Conservation (phyloP, 2,888 invertebrate genomes). For the Eurytoma adleriae region DNA sequence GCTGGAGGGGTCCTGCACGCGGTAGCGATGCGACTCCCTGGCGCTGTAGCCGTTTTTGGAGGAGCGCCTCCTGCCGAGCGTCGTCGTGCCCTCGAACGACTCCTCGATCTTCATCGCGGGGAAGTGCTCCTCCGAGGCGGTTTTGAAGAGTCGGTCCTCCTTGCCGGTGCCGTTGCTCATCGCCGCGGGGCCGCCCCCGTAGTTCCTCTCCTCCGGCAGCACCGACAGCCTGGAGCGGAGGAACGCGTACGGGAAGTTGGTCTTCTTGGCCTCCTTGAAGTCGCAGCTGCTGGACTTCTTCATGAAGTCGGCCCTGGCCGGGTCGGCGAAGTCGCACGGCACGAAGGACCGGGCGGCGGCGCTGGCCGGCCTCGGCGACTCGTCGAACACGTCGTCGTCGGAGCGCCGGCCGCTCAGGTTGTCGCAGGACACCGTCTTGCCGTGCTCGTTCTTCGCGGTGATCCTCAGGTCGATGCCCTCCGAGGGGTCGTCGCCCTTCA, state of each 20-base stretch:
- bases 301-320: slow-evolving; percentile 62
- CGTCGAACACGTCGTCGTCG: slow-evolving; percentile 62
- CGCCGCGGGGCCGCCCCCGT: slow-evolving; percentile 79
- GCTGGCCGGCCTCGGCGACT: slow-evolving; percentile 47
- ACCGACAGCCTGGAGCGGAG: slow-evolving; percentile 86
- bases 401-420: slow-evolving; percentile 63
- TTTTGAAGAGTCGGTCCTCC: slow-evolving; percentile 78
- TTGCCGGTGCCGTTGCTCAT: slow-evolving; percentile 72
- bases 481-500: slow-evolving; percentile 89
- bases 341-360: slow-evolving; percentile 61
- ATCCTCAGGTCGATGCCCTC: slow-evolving; percentile 84
- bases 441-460: slow-evolving; percentile 66
- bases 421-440: slow-evolving; percentile 73
- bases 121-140: slow-evolving; percentile 81
- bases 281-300: slow-evolving; percentile 73
- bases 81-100: slow-evolving; percentile 71
- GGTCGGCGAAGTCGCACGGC: slow-evolving; percentile 67
- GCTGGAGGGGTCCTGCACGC: slow-evolving; percentile 60
- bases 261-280: slow-evolving; percentile 77
- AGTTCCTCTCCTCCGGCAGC: slow-evolving; percentile 83
- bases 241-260: slow-evolving; percentile 87
- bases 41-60: slow-evolving; percentile 61
- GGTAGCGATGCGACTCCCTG: slow-evolving; percentile 50
- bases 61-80: slow-evolving; percentile 70
- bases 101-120: slow-evolving; percentile 71